These are phyloP conservation scores for Chironomus striatipennis DNA, from an alignment of 1,140 invertebrate species.

Conservation along the genomic window DNA sequence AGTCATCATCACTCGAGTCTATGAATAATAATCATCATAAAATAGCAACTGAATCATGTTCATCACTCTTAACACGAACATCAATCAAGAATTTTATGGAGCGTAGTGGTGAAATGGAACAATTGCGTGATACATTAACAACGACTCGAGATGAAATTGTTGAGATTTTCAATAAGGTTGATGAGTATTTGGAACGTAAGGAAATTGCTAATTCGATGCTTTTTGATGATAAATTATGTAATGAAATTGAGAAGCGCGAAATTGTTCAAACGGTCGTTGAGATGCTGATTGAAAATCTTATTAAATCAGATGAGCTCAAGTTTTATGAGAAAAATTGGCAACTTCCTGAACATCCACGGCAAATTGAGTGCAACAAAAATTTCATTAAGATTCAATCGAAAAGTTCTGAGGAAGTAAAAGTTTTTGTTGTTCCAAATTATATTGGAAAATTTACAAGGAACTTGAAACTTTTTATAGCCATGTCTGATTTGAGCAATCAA, in stretches of 20 bases:
- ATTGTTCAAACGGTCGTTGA: background rate
- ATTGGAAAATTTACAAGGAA: conserved; percentile 2
- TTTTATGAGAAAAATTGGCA: background rate
- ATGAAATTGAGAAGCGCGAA: background rate
- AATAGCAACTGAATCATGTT: background rate
- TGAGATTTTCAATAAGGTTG: background rate
- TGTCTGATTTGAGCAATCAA: background rate
- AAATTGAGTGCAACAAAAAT: background rate
- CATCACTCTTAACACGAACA: background rate
- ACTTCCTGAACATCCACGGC: background rate
- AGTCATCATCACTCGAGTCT: too few species aligned
- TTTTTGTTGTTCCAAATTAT: background rate
- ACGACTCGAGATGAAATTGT: background rate
- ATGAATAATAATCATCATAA: too few species aligned
- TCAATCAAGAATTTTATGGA: conserved; percentile 3
- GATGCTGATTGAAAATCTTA: background rate
- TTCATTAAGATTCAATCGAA: background rate
- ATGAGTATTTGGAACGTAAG: background rate
- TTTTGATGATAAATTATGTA: background rate
- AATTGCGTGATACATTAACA: background rate
- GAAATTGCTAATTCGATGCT: background rate
- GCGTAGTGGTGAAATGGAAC: background rate
- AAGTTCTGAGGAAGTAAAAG: background rate
- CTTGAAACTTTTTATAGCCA: background rate
- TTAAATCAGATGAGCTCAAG: background rate